Evolutionary conservation across 2,113 vertebrate genomes (phyloP).

Genomic region (Desmodus rotundus): DNA sequence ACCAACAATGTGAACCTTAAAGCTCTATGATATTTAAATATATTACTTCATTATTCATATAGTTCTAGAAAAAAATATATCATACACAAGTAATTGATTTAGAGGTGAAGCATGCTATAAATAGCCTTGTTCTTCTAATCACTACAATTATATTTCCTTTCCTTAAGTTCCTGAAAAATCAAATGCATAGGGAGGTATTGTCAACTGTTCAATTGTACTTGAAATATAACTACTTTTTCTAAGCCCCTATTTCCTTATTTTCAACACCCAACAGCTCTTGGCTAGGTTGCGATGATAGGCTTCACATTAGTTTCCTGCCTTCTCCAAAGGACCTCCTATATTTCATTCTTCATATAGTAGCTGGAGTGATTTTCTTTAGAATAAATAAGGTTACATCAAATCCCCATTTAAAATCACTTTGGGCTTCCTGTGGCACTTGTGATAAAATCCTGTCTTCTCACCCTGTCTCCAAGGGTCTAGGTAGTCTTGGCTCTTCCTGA

Average conservation of each 20-base stretch:
- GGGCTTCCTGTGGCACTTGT: not conserved
- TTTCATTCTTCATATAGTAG: not conserved
- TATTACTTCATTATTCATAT: not conserved
- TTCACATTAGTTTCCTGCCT: not conserved
- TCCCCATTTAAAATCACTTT: not conserved
- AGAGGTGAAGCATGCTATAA: not conserved
- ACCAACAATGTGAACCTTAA: not conserved
- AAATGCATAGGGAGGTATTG: not conserved
- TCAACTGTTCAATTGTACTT: not conserved
- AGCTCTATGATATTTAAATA: constrained; percentile 3
- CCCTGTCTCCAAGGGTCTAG: not conserved
- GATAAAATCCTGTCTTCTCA: not conserved
- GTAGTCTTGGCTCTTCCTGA: not conserved
- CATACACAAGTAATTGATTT: not conserved
- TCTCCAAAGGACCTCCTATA: not conserved
- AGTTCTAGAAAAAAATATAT: not conserved
- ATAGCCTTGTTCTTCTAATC: not conserved
- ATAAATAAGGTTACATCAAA: not conserved
- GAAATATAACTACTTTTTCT: not conserved
- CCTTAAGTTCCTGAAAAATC: not conserved
- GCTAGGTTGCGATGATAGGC: not conserved
- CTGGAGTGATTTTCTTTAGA: not conserved
- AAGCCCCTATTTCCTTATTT: not conserved
- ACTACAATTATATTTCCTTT: not conserved
- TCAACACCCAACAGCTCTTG: not conserved